Evolutionary conservation across 2,113 vertebrate species (phyloP).

Genomic region (Anhinga anhinga): DNA sequence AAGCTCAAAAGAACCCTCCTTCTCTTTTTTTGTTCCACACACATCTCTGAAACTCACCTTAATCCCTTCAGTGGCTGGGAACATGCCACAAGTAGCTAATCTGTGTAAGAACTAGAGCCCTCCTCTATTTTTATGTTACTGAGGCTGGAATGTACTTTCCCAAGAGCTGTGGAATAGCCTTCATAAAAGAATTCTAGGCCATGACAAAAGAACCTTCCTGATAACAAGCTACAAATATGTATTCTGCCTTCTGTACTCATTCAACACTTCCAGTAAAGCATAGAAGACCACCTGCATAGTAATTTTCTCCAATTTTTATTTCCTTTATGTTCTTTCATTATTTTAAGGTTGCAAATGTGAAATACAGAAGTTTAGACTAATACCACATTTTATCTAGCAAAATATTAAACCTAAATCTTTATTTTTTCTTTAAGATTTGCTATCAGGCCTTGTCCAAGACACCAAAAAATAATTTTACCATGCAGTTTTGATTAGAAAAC

Average conservation of each 20-base stretch:
- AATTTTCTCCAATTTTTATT: not conserved
- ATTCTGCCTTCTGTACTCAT: not conserved
- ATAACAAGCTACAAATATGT: not conserved
- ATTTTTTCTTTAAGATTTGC: not conserved
- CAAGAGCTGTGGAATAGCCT: not conserved
- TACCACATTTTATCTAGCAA: not conserved
- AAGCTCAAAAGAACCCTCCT: rapidly evolving
- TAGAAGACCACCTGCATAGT: not conserved
- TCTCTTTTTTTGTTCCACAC: not conserved
- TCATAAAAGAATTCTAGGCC: not conserved
- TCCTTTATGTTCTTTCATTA: not conserved
- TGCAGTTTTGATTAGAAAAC: not conserved
- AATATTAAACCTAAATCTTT: not conserved
- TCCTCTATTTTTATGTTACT: not conserved
- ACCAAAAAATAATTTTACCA: not conserved
- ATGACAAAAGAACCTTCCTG: not conserved
- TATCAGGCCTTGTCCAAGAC: not conserved
- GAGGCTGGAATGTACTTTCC: not conserved
- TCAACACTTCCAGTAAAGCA: not conserved
- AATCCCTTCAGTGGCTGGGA: not conserved
- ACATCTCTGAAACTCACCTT: not conserved
- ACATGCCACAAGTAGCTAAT: not conserved
- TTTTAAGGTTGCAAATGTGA: not conserved
- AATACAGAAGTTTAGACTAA: not conserved
- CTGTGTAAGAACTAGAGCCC: not conserved